Base-by-base conservation (phyloP, 2,888 invertebrate species). In the Hypomecis atomaria region DNA sequence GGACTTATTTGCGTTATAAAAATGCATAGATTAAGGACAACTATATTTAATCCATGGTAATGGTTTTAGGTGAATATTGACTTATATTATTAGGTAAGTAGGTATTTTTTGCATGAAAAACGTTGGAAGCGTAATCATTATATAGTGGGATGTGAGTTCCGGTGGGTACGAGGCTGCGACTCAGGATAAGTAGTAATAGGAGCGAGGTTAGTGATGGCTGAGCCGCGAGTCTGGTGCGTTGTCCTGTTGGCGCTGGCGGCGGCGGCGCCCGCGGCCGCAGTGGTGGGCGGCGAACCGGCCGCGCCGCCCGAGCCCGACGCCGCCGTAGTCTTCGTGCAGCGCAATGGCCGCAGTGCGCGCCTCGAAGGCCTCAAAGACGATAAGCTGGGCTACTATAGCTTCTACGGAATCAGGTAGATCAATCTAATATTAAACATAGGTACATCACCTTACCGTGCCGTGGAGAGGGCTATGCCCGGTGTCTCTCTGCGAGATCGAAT, bases 211-310 rank as follows among this genome's bases (percentile, higher is more conserved):
- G 83, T 83, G 65, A 87, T 86, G 85, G 73, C 67, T 73, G 75
- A 75, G 73, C 74, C 75, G 69, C 78, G 74, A 68, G 64, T 73
- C 68, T 78, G 76, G 74, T 76, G 69, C 43, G 54, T 65, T 62
- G 71, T 71, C 9, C 57, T 69, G n/a, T 53, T 47, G 48, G 23
- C 38, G n/a, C 6, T 65, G 23, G 56, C 52, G 13, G 61, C 71
- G 68, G 64, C 73, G 47, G 56, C 63, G 42, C 70, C 73, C 13
- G 86, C 86, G 3, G 83, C 79, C 13, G 89, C 86, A 0, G 91
- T 96, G 76, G 96, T 96, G 2, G 96, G 96, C 0, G 96, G 96
- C 0, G 86, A 82, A 5, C 93, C 94, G 0, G 95, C 96, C 0
- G 94, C 94, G 38, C 86, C 94, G 3, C 96, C 96, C 0, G 95